Evolutionary conservation across 1,140 invertebrate genomes (phyloP).

Genomic region (Dendrolimus kikuchii): DNA sequence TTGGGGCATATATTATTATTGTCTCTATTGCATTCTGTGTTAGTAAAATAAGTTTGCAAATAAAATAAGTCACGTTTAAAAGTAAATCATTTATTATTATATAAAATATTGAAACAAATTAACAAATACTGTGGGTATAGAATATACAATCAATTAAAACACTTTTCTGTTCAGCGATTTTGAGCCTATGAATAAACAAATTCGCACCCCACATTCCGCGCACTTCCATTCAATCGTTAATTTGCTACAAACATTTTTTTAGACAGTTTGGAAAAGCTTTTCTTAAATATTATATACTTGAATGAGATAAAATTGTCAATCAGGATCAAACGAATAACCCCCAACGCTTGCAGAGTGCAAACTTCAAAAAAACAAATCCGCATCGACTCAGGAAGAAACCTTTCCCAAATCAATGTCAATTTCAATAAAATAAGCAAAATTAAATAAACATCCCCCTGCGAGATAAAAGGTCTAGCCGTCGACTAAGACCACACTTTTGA

Average conservation of each 20-base stretch:
- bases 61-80: too few species aligned
- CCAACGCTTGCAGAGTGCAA: conserved; percentile 14
- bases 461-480: conserved; percentile 65
- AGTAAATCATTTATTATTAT: too few species aligned
- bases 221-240: conserved; percentile 34
- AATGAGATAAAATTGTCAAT: conserved; percentile 58
- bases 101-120: too few species aligned
- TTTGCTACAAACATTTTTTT: conserved; percentile 33
- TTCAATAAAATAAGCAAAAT: conserved; percentile 65
- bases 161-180: too few species aligned
- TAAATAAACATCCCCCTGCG: conserved; percentile 59
- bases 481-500: conserved; percentile 57
- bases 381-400: conserved; percentile 35
- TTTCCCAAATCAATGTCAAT: conserved; percentile 62
- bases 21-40: too few species aligned
- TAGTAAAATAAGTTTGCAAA: too few species aligned
- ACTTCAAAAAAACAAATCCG: conserved; percentile 30
- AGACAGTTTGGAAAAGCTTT: conserved; percentile 36
- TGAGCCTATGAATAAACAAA: conserved; percentile 22
- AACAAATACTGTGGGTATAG: too few species aligned
- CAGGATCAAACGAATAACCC: conserved; percentile 52
- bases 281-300: conserved; percentile 49
- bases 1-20: too few species aligned
- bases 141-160: too few species aligned
- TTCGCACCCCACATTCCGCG: conserved; percentile 14